Percentiles rank a stretch among this genome's conserved stretches.
Evolutionary conservation across 2,888 invertebrate species (phyloP).

Genomic region (Agrotis exclamationis): DNA sequence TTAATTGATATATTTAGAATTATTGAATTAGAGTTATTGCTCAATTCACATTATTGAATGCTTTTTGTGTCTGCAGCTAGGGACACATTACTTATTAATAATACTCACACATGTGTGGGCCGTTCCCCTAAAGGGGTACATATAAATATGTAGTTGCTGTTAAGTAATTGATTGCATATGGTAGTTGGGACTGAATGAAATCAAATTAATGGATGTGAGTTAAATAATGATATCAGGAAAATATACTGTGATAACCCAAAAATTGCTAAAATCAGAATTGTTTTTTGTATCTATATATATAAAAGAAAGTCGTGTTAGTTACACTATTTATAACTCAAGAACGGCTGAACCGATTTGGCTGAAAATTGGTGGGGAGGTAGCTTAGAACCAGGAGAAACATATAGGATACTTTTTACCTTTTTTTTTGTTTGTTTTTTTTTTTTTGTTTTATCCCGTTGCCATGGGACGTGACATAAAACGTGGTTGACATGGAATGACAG

Average conservation of each 20-base stretch:
- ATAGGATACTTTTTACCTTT: too few relatives aligned
- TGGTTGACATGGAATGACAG: too few relatives aligned
- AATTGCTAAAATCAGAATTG: too few relatives aligned
- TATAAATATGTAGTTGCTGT: constrained; percentile 3
- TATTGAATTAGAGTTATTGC: neutral
- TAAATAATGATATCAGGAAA: neutral
- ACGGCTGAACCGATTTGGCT: too few relatives aligned
- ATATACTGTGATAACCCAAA: neutral
- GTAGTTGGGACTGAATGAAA: neutral
- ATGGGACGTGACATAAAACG: too few relatives aligned
- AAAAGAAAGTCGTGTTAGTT: too few relatives aligned
- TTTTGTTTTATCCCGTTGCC: too few relatives aligned
- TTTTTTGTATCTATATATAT: too few relatives aligned
- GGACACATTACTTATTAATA: neutral
- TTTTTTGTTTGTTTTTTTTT: too few relatives aligned
- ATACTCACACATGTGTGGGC: neutral
- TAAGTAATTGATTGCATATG: constrained; percentile 1
- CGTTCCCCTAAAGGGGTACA: neutral
- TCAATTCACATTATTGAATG: neutral
- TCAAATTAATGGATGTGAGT: neutral
- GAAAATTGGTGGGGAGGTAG: too few relatives aligned
- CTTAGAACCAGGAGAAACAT: too few relatives aligned
- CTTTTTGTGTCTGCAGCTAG: constrained; percentile 4
- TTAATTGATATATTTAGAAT: neutral
- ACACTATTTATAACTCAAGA: too few relatives aligned